Base-by-base conservation (phyloP, 2,888 invertebrate species). In the Drosophila mimetica region DNA sequence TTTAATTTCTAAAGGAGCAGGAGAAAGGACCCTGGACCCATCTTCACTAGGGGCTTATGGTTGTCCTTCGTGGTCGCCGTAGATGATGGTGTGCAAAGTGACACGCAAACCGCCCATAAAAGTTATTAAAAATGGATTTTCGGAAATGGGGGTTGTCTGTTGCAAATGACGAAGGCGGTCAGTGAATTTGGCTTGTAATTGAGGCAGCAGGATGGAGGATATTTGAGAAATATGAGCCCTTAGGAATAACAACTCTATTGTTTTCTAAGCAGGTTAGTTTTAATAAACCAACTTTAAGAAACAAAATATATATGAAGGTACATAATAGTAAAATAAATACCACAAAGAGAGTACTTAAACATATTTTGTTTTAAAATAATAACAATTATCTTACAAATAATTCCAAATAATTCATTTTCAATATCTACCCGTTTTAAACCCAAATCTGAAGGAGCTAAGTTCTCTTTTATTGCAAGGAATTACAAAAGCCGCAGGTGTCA, bases 81-180 rank as follows among this genome's bases (percentile, higher is more conserved):
- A 34, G 34, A 22, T 20, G 51, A 30, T 73, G 42, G 66, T 54
- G 39, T 55, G 58, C 57, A 42, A 20, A 44, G 32, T 57, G 48
- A 53, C 80, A 83, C 81, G 80, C 80, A 65, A 80, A 61, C 46
- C 55, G 48, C 55, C 61, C 76, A 71, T 80, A 77, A 83, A 71
- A 69, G 80, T 72, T 80, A 76, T 76, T 66, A 60, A 61, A 71
- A 72, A 71, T 59, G 60, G 52, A 69, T 73, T 66, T 71, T 63
- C 36, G 44, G 16, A 54, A 66, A 52, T 59, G 25, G 8, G 22
- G 44, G 52, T 55, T 54, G 16, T 34, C 54, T 59, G 25, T 28
- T 14, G 44, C 2, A 16, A 44, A 44, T 28, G 14, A 14, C 25
- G 9, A 14, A 28, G 28, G 44, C 25, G 44, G 25, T 14, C 5